Evolutionary conservation across 2,888 invertebrate genomes (phyloP).

Genomic region (Nebria salina): DNA sequence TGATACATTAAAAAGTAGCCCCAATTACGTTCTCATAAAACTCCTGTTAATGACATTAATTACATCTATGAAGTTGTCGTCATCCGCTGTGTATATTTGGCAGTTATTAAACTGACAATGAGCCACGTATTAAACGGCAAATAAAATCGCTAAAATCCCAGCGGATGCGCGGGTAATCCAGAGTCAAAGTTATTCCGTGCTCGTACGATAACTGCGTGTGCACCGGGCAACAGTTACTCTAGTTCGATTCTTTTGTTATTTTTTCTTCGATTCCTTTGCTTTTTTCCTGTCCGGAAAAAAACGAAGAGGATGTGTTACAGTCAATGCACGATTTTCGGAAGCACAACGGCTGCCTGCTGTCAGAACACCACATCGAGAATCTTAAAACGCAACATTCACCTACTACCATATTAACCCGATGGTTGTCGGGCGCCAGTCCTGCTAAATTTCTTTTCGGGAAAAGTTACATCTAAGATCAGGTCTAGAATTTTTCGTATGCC

Average conservation of each 20-base stretch:
- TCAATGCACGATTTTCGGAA: slow-evolving; percentile 14
- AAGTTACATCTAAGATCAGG: background rate
- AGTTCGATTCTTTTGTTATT: slow-evolving; percentile 13
- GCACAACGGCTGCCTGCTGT: background rate
- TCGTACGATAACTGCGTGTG: slow-evolving; percentile 12
- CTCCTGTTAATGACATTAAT: background rate
- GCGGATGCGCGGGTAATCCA: background rate
- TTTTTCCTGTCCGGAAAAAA: background rate
- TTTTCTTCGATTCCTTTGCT: background rate
- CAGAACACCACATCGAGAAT: slow-evolving; percentile 6
- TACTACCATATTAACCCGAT: background rate
- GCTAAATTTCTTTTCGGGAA: slow-evolving; percentile 1
- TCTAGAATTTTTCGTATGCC: background rate
- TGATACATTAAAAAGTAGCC: background rate
- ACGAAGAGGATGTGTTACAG: background rate
- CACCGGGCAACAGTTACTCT: slow-evolving; percentile 15
- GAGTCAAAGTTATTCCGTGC: slow-evolving; percentile 5
- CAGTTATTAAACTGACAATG: background rate
- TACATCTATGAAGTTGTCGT: background rate
- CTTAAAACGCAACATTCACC: slow-evolving; percentile 12
- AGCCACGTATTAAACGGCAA: background rate
- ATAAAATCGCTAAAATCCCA: background rate
- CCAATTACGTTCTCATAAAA: background rate
- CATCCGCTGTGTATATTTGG: background rate
- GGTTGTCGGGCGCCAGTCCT: background rate